Percentiles rank a stretch among this genome's conserved stretches.
phyloP scores from a whole-genome alignment of 2,888 invertebrate genomes.

The Eledona agricola region DNA sequence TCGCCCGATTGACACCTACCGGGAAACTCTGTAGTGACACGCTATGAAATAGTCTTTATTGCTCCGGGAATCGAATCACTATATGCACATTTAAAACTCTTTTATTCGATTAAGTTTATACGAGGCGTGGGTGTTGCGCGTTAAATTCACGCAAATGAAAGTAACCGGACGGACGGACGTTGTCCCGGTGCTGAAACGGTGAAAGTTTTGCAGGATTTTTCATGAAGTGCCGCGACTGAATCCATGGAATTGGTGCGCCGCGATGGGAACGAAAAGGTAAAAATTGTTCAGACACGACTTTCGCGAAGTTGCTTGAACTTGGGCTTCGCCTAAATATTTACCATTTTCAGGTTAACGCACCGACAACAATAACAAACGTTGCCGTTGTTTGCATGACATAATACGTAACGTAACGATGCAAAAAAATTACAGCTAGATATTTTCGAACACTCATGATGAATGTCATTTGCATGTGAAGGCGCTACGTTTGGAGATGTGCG shows the following conservation, averaged over 20 bases:
- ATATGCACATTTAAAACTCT: slow-evolving; percentile 48
- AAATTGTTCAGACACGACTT: slow-evolving; percentile 3
- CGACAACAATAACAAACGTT: no score
- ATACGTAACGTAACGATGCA: no score
- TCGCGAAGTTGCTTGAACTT: no score
- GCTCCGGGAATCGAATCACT: slow-evolving; percentile 59
- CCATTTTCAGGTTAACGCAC: no score
- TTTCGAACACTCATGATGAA: no score
- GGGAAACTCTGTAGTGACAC: slow-evolving; percentile 61
- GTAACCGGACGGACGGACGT: slow-evolving; percentile 39
- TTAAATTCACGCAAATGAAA: slow-evolving; percentile 43
- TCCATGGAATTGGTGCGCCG: slow-evolving; percentile 17
- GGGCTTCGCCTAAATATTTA: no score
- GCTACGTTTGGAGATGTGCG: no score
- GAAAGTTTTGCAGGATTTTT: slow-evolving; percentile 14
- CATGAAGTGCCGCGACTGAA: slow-evolving; percentile 10
- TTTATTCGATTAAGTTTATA: slow-evolving; percentile 52
- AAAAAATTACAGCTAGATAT: no score
- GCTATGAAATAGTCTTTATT: slow-evolving; percentile 63
- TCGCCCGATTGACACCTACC: slow-evolving; percentile 59
- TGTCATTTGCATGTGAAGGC: no score
- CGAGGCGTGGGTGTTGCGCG: slow-evolving; percentile 44
- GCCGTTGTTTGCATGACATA: no score
- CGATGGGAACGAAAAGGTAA: slow-evolving; percentile 23
- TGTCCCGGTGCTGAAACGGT: slow-evolving; percentile 3